phyloP scores from a whole-genome alignment of 2,888 invertebrate species.

The Doris montereyensis region DNA sequence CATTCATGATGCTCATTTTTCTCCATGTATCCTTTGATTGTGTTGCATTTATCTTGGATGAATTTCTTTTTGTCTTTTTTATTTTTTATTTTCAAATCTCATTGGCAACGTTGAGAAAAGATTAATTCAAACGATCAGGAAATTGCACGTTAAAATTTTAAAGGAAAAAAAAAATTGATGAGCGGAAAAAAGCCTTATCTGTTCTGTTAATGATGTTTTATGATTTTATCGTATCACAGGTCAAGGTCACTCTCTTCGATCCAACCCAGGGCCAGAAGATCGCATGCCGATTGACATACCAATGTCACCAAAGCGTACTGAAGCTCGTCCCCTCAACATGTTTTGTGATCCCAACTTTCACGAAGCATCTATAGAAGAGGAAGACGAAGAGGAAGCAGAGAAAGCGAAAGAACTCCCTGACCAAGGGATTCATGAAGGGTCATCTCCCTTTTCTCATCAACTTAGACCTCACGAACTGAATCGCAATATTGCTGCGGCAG shows the following conservation, averaged over 20 bases:
- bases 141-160: too few species aligned
- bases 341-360: constrained; percentile 54
- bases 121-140: too few species aligned
- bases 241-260: constrained; percentile 43
- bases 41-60: too few species aligned
- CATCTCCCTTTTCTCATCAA: neutral
- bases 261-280: constrained; percentile 40
- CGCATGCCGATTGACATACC: constrained; percentile 56
- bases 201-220: too few species aligned
- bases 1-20: too few species aligned
- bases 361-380: constrained; percentile 58
- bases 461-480: constrained; percentile 26
- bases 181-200: constrained; percentile 8
- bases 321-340: constrained; percentile 53
- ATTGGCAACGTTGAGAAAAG: too few species aligned
- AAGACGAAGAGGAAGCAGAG: constrained; percentile 44
- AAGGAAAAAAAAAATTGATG: too few species aligned
- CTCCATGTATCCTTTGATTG: too few species aligned
- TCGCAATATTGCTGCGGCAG: neutral
- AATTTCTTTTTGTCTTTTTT: too few species aligned
- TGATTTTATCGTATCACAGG: constrained; percentile 28
- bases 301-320: constrained; percentile 47
- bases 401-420: neutral
- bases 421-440: neutral
- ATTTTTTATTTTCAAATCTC: too few species aligned